Evolutionary conservation across 2,888 invertebrate genomes (phyloP).

Genomic region (Rotaria sp.): DNA sequence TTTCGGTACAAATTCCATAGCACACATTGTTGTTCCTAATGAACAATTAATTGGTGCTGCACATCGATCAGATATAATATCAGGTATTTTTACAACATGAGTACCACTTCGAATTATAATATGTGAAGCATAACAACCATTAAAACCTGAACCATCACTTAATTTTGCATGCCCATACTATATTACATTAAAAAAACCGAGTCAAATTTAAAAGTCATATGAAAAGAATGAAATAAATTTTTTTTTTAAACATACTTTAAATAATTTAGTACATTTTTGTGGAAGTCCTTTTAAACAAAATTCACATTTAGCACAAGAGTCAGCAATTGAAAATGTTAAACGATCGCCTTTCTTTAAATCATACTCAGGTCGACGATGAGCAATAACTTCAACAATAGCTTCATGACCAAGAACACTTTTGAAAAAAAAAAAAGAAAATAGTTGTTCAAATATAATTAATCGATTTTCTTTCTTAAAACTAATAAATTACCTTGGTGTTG

Average conservation of each 20-base stretch:
- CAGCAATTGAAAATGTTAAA: conserved; percentile 43
- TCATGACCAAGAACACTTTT: conserved; percentile 45
- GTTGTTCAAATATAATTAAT: background rate
- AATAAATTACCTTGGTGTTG: conserved; percentile 44
- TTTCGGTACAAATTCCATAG: conserved; percentile 41
- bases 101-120: conserved; percentile 44
- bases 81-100: conserved; percentile 43
- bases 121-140: conserved; percentile 45
- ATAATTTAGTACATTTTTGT: conserved; percentile 42
- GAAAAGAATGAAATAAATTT: too few species aligned
- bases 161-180: conserved; percentile 44
- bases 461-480: background rate
- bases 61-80: conserved; percentile 42
- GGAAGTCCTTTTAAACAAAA: conserved; percentile 42
- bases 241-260: conserved; percentile 32
- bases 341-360: conserved; percentile 42
- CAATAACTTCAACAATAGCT: conserved; percentile 43
- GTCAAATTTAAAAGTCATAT: too few species aligned
- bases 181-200: background rate
- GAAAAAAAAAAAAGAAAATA: background rate
- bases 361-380: conserved; percentile 35
- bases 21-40: conserved; percentile 44
- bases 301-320: conserved; percentile 42
- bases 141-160: conserved; percentile 42
- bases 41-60: conserved; percentile 45